Conservation (phyloP, 2,888 invertebrate species). For the Suillia variegata region DNA sequence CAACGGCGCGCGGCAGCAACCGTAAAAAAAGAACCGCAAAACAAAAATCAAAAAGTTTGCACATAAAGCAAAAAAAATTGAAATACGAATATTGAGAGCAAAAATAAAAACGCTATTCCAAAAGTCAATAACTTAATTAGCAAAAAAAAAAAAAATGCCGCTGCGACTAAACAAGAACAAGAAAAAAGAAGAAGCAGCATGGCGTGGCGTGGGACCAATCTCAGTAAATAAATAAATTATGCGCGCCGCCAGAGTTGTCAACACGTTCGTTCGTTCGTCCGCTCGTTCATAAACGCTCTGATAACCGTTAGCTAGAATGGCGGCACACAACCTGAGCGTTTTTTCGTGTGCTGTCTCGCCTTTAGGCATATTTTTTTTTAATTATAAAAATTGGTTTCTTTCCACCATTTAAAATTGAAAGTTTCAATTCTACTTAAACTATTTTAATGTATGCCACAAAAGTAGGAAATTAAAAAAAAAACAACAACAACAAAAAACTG, state of each 20-base stretch:
- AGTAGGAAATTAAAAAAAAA: too few species aligned
- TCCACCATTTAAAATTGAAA: too few species aligned
- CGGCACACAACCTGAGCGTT: background rate
- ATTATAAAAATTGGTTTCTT: too few species aligned
- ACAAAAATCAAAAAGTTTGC: background rate
- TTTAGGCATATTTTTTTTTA: too few species aligned
- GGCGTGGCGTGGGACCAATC: background rate
- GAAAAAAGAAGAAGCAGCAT: background rate
- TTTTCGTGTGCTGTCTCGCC: too few species aligned
- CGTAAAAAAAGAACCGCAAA: background rate
- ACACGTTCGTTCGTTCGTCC: conserved; percentile 4
- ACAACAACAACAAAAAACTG: too few species aligned
- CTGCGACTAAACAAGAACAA: too few species aligned
- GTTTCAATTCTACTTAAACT: too few species aligned
- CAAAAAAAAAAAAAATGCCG: background rate
- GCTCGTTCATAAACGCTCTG: background rate
- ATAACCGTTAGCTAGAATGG: too few species aligned
- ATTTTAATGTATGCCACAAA: too few species aligned
- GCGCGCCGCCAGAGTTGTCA: conserved; percentile 4
- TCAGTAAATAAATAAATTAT: conserved; percentile 8
- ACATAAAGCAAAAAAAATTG: background rate
- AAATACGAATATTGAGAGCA: background rate
- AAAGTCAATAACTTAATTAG: conserved; percentile 22
- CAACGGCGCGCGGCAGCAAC: background rate
- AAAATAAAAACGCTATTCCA: background rate